These are phyloP conservation scores for Eolophus roseicapilla DNA, from an alignment of 2,113 vertebrate species.

Conservation along the genomic window DNA sequence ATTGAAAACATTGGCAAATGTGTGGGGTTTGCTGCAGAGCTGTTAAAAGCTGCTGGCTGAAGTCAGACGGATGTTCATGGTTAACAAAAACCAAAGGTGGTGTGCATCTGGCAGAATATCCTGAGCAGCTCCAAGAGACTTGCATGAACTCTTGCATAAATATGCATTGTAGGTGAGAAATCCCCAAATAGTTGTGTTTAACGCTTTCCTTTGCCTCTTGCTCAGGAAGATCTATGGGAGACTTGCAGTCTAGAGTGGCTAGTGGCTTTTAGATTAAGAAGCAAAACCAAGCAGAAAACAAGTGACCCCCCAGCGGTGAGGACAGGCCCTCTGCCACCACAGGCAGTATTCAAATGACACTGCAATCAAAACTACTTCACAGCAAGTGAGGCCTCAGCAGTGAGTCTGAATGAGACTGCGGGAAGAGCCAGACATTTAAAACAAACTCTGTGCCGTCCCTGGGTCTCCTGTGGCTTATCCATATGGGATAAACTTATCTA, in stretches of 20 bases:
- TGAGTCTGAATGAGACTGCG: neutral
- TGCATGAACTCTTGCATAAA: neutral
- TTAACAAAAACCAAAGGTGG: neutral
- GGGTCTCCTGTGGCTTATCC: neutral
- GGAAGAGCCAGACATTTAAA: neutral
- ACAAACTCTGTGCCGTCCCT: neutral
- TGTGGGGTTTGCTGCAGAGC: neutral
- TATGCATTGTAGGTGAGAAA: neutral
- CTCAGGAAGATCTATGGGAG: accelerated
- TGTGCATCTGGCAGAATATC: neutral
- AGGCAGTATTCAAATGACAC: neutral
- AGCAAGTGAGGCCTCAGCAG: neutral
- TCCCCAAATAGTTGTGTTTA: neutral
- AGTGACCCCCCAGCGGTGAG: neutral
- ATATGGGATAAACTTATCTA: neutral
- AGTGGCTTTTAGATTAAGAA: neutral
- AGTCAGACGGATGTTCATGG: neutral
- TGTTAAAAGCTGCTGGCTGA: neutral
- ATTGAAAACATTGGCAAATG: neutral
- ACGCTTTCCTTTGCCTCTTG: neutral
- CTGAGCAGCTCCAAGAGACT: neutral
- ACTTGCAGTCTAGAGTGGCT: neutral
- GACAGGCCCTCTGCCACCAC: neutral
- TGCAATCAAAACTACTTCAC: neutral
- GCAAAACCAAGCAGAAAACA: neutral